Conservation (phyloP, 2,113 vertebrate genomes). For the Gila orcuttii region DNA sequence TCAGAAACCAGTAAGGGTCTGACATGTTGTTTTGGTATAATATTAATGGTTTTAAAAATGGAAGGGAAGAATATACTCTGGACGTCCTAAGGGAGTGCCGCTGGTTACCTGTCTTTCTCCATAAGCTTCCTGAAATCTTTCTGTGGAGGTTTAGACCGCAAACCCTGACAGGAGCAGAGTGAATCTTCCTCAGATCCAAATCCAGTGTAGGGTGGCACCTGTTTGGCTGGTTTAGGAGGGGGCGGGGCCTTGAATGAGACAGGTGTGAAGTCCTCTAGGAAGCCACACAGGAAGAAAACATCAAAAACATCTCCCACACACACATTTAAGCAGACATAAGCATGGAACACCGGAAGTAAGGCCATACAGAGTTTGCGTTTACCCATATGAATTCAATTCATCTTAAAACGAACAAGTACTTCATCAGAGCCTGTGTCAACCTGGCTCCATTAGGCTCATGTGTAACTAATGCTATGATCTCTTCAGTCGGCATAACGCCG, state of each 20-base stretch:
- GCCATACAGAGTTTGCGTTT: constrained; percentile 53
- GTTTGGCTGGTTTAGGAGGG: constrained; percentile 70
- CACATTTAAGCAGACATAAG: constrained; percentile 19
- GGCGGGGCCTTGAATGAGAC: constrained; percentile 75
- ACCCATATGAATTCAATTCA: constrained; percentile 57
- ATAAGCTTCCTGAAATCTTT: constrained; percentile 83
- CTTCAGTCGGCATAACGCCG: constrained; percentile 43
- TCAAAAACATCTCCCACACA: not conserved
- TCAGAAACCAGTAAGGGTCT: constrained; percentile 4
- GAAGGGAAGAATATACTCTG: not conserved
- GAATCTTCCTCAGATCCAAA: constrained; percentile 96
- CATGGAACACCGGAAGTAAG: constrained; percentile 42
- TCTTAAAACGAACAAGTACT: constrained; percentile 59
- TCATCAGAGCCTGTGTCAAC: constrained; percentile 61
- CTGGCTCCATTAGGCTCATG: constrained; percentile 42
- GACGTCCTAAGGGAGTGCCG: constrained; percentile 1
- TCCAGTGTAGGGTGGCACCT: constrained; percentile 86
- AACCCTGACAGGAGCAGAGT: constrained; percentile 78
- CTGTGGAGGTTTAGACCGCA: constrained; percentile 75
- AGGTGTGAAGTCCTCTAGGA: constrained; percentile 84
- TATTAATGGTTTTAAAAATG: constrained; percentile 42
- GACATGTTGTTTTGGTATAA: constrained; percentile 14
- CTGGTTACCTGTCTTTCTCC: constrained; percentile 86
- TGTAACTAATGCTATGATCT: constrained; percentile 67
- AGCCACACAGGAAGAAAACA: constrained; percentile 19